Conservation (phyloP, 2,888 invertebrate species). For the Thumatha senex region DNA sequence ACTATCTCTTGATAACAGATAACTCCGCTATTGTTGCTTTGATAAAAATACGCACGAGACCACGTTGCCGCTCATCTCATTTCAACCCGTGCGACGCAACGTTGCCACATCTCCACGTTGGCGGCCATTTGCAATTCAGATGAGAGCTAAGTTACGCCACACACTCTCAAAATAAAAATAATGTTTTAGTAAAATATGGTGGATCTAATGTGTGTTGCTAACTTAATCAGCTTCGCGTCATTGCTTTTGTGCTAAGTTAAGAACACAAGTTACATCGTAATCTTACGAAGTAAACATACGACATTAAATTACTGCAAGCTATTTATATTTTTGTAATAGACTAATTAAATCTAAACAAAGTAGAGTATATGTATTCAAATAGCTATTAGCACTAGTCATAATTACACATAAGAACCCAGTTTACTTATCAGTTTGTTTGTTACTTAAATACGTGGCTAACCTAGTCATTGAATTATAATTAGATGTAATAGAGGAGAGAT, state of each 20-base stretch:
- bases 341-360: neutral
- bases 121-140: constrained; percentile 75
- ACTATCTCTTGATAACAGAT: constrained; percentile 58
- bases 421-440: neutral
- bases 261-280: constrained; percentile 24
- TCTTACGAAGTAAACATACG: neutral
- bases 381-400: neutral
- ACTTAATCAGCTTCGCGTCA: constrained; percentile 43
- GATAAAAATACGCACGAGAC: constrained; percentile 73
- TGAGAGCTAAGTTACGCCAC: constrained; percentile 64
- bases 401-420: neutral
- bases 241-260: constrained; percentile 35
- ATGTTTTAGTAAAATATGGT: constrained; percentile 55
- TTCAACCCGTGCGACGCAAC: constrained; percentile 51
- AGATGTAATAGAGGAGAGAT: no score
- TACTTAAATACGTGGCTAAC: neutral
- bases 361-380: neutral
- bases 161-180: constrained; percentile 76
- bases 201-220: constrained; percentile 42
- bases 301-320: neutral
- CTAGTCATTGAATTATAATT: no score
- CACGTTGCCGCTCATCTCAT: constrained; percentile 51
- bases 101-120: constrained; percentile 56
- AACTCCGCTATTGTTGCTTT: constrained; percentile 49
- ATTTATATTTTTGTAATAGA: neutral